Percentiles rank a stretch among this genome's conserved stretches.
phyloP scores from a whole-genome alignment of 1,140 invertebrate species.

The Drosophila teissieri region DNA sequence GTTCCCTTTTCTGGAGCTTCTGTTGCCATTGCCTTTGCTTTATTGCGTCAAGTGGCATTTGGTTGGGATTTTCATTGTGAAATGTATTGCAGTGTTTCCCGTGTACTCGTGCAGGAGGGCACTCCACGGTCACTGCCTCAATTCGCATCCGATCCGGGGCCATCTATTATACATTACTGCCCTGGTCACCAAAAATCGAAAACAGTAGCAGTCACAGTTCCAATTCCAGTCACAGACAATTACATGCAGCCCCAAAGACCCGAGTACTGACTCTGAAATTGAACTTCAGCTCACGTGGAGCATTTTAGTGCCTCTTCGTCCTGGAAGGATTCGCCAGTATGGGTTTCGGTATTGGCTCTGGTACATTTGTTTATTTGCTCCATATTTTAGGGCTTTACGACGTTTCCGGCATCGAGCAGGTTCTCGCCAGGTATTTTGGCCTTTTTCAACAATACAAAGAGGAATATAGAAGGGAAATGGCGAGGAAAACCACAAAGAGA shows the following conservation, averaged over 20 bases:
- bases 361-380: slow-evolving; percentile 82
- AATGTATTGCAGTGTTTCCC: slow-evolving; percentile 67
- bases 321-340: slow-evolving; percentile 28
- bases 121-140: slow-evolving; percentile 55
- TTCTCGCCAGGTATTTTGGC: slow-evolving; percentile 74
- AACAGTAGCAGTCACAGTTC: slow-evolving; percentile 14
- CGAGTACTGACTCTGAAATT: slow-evolving; percentile 53
- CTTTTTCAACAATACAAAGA: slow-evolving; percentile 29
- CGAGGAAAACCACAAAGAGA: slow-evolving; percentile 9
- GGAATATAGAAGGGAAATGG: background rate
- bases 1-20: slow-evolving; percentile 26
- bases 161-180: slow-evolving; percentile 79
- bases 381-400: slow-evolving; percentile 81
- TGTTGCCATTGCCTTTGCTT: slow-evolving; percentile 62
- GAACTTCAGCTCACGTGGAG: slow-evolving; percentile 79
- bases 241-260: slow-evolving; percentile 61
- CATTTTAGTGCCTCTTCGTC: slow-evolving; percentile 69
- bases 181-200: slow-evolving; percentile 43
- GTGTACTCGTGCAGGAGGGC: slow-evolving; percentile 14
- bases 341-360: slow-evolving; percentile 49
- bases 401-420: slow-evolving; percentile 72
- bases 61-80: slow-evolving; percentile 79
- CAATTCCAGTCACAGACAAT: slow-evolving; percentile 75
- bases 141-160: slow-evolving; percentile 70
- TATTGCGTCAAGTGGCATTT: slow-evolving; percentile 83